Percentiles rank a stretch among this genome's conserved stretches.
Conservation (phyloP, 2,888 invertebrate species). For the Micropterix aruncella region DNA sequence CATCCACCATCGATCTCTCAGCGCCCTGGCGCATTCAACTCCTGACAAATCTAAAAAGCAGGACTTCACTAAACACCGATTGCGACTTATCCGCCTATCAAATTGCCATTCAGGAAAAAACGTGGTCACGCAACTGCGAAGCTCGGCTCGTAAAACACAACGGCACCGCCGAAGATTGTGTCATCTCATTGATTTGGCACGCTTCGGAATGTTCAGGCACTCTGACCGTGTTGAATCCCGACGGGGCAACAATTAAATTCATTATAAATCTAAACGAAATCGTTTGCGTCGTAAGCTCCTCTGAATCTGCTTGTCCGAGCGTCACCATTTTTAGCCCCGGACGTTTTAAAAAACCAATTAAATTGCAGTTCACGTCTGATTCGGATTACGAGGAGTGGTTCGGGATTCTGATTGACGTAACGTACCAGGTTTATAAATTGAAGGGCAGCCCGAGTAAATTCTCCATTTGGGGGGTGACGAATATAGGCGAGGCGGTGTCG, state of each 20-base stretch:
- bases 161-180: slow-evolving; percentile 55
- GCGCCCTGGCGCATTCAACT: slow-evolving; percentile 67
- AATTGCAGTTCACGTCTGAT: slow-evolving; percentile 69
- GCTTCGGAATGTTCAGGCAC: slow-evolving; percentile 58
- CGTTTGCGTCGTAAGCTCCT: slow-evolving; percentile 60
- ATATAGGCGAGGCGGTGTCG: slow-evolving; percentile 67
- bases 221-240: slow-evolving; percentile 61
- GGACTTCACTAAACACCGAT: slow-evolving; percentile 29
- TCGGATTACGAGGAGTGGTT: slow-evolving; percentile 85
- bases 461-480: slow-evolving; percentile 67
- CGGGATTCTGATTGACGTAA: slow-evolving; percentile 62
- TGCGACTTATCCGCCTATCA: slow-evolving; percentile 49
- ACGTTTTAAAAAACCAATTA: slow-evolving; percentile 43
- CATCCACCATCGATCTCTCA: slow-evolving; percentile 45
- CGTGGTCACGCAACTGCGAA: slow-evolving; percentile 77
- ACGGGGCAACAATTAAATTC: slow-evolving; percentile 64
- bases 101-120: slow-evolving; percentile 69
- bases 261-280: slow-evolving; percentile 60
- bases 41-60: slow-evolving; percentile 48
- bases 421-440: slow-evolving; percentile 57
- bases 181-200: slow-evolving; percentile 74
- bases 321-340: slow-evolving; percentile 61
- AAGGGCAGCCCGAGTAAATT: slow-evolving; percentile 55
- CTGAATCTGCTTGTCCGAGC: slow-evolving; percentile 67
- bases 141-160: slow-evolving; percentile 47